Evolutionary conservation across 2,888 invertebrate genomes (phyloP), one percentile per base, ranked within the genome.

Genomic region (Serrognathus titanus): DNA sequence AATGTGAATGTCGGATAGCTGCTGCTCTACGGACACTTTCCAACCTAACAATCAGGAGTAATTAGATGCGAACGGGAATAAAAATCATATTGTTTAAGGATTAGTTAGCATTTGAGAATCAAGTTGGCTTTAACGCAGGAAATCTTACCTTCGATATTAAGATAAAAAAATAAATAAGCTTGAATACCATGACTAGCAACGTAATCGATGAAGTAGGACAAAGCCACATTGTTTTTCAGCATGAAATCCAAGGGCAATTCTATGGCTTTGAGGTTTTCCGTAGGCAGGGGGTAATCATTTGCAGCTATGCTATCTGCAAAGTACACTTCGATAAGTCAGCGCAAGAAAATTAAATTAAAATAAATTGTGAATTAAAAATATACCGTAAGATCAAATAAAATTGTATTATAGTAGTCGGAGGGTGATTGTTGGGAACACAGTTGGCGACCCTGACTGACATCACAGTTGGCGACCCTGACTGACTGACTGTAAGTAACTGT

Each of bases 161-260:
- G 77, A 71, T 90, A 90, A 73, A 90, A 89, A 74, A 86, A 90
- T 63, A 92, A 79, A 72, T 89, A 89, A 59, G 84, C 80, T 70
- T 90, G 88, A 38, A 85, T 85, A 53, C 85, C 85, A 52, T 87
- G 83, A 60, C 82, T 82, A 7, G 85, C 84, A 79, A 90, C 85
- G 69, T 86, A 91, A 73, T 92, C 89, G 63, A 90, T 86, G 69
- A 90, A 90, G 71, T 88, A 88, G 12, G 87, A 85, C 36, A 92
- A 76, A 5, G 90, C 90, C 43, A 89, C 82, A 69, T 86, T 88
- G 73, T 91, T 90, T 70, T 88, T 89, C 49, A 92, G 76, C 51
- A 92, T 81, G 65, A 88, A 87, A 67, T 87, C 87, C 60, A 91
- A 74, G 0, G 86, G 86, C 62, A 92, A 75, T 64, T 84, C 82